Evolutionary conservation across 2,797 vertebrate species (phyloP), one percentile per base, ranked within the genome.

Genomic region (Babyrousa celebensis): DNA sequence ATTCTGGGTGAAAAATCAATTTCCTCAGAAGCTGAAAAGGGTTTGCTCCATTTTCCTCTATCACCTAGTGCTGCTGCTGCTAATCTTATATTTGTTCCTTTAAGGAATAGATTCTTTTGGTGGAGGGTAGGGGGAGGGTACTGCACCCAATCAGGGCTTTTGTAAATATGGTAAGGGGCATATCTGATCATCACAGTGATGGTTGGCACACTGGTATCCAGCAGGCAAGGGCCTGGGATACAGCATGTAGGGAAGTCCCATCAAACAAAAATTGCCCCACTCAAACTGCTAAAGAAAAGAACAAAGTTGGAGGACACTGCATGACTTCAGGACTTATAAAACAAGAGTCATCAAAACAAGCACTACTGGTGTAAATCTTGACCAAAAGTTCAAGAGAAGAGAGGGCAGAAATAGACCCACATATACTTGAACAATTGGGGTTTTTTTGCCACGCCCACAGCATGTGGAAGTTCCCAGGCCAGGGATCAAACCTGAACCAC

Each of bases 1-100:
- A 97, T 79, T 94, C 70, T 8, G 72, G 58, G n/a, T 91, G 91
- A 79, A 89, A 96, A 92, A 88, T 65, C 43, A 20, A 3, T 58
- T 92, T 96, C 54, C 68, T 88, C 17, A 29, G 78, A 78, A 74
- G 25, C 3, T 79, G 43, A 52, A 85, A 85, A 87, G 82, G 3
- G 23, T 60, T 85, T 95, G 7, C 10, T 87, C 27, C 85, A 29
- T 65, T 85, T 79, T 78, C 63, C 72, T 94, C 80, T 40, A 2
- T 70, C 25, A 29, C 0, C 12, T 36, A 36, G 18, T 40, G 4
- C 79, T 71, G 12, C 27, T 82, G 12, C 23, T 77, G 29, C 65
- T 20, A 32, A 48, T n/a, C 58, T 77, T 40, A 32, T 16, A 94
- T 80, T 70, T 43, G 1, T 75, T 77, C 23, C 75, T 77, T 36